Evolutionary conservation across 2,888 invertebrate genomes (phyloP).

Genomic region (Lochmaea crataegi): DNA sequence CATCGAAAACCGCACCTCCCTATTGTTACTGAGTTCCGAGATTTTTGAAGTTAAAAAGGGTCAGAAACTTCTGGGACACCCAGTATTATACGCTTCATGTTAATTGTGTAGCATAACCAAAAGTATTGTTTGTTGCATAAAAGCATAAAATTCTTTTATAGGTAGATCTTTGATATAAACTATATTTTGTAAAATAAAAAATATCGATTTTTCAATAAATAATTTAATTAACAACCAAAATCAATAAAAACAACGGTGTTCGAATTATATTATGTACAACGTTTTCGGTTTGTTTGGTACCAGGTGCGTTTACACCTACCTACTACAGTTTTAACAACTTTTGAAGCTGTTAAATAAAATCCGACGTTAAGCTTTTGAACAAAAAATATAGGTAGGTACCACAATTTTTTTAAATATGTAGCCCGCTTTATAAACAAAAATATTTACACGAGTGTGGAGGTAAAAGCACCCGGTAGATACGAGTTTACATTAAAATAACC

Average conservation of each 20-base stretch:
- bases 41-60: too few species aligned
- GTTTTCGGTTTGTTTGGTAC: not conserved
- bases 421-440: not conserved
- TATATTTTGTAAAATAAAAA: not conserved
- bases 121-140: too few species aligned
- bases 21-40: too few species aligned
- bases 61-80: too few species aligned
- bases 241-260: not conserved
- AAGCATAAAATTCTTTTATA: too few species aligned
- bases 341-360: not conserved
- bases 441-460: not conserved
- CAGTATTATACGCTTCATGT: too few species aligned
- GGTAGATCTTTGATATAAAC: too few species aligned
- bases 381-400: not conserved
- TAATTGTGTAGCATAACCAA: too few species aligned
- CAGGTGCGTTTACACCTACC: not conserved
- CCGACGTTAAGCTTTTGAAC: not conserved
- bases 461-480: slow-evolving; percentile 24
- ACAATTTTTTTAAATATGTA: not conserved
- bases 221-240: slow-evolving; percentile 9
- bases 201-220: not conserved
- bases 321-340: not conserved
- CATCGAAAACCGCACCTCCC: too few species aligned
- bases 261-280: slow-evolving; percentile 4
- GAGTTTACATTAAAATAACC: slow-evolving; percentile 52